Evolutionary conservation across 2,113 vertebrate species (phyloP).

Genomic region (Willisornis vidua): DNA sequence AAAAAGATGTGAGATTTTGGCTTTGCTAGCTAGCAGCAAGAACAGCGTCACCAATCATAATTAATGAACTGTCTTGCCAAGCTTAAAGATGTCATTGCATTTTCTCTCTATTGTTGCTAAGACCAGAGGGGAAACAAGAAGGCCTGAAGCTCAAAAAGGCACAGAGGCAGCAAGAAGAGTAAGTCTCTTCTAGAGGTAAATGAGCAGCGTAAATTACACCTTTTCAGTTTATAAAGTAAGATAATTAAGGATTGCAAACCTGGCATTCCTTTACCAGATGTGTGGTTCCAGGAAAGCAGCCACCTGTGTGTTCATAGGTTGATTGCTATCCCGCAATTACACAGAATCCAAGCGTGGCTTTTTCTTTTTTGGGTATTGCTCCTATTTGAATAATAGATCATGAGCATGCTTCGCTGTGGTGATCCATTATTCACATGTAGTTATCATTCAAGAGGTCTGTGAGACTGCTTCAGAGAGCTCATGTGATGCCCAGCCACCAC

Average conservation of each 20-base stretch:
- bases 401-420: neutral
- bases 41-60: neutral
- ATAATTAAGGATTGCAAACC: constrained; percentile 42
- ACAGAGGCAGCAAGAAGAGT: neutral
- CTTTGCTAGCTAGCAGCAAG: neutral
- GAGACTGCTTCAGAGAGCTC: neutral
- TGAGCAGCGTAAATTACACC: constrained; percentile 34
- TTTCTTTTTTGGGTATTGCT: constrained; percentile 18
- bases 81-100: neutral
- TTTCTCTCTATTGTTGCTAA: neutral
- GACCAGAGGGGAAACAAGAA: neutral
- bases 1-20: neutral
- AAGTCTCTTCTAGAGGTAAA: neutral
- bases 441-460: neutral
- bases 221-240: constrained; percentile 41
- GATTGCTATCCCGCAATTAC: constrained; percentile 14
- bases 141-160: neutral
- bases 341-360: neutral
- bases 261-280: neutral
- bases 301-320: neutral
- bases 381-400: constrained; percentile 31
- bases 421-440: neutral
- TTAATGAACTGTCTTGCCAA: neutral
- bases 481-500: neutral
- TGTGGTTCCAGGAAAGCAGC: neutral